Percentiles rank a stretch among this genome's conserved stretches.
Conservation (phyloP, 2,888 invertebrate species). For the Hydroisotoma schaefferi region DNA sequence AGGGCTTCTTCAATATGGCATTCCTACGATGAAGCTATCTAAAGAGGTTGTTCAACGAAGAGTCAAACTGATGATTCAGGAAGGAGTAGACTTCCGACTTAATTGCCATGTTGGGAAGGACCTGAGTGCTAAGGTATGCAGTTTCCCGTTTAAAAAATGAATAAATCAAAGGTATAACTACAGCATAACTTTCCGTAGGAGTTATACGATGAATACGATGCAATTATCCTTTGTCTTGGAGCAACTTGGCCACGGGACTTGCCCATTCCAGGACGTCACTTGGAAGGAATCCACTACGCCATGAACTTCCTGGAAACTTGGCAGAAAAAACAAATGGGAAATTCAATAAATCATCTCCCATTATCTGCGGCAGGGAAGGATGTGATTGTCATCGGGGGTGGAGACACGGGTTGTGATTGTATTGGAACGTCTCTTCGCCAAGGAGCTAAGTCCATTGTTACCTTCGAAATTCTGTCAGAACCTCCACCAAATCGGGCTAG, state of each 20-base stretch:
- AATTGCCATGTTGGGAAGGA: conserved; percentile 88
- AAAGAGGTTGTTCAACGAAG: conserved; percentile 89
- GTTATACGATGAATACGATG: conserved; percentile 65
- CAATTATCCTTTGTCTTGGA: conserved; percentile 84
- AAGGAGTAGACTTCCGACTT: conserved; percentile 87
- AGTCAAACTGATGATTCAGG: conserved; percentile 77
- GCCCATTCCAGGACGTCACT: conserved; percentile 65
- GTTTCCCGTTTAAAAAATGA: not conserved
- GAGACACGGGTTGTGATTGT: conserved; percentile 94
- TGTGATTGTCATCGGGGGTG: conserved; percentile 88
- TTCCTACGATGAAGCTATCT: conserved; percentile 97
- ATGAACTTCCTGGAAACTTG: conserved; percentile 96
- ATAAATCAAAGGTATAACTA: not conserved
- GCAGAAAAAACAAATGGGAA: conserved; percentile 89
- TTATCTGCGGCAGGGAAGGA: conserved; percentile 88
- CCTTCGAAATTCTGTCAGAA: conserved; percentile 95
- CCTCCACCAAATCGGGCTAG: conserved; percentile 74
- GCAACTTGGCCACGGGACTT: conserved; percentile 94
- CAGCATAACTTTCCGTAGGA: conserved; percentile 25
- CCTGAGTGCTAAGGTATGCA: conserved; percentile 66
- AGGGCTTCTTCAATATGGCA: conserved; percentile 94
- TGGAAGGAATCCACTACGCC: conserved; percentile 93
- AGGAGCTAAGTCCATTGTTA: conserved; percentile 87
- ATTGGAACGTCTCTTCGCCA: conserved; percentile 92
- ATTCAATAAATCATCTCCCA: conserved; percentile 55